Evolutionary conservation across 2,113 vertebrate genomes (phyloP), one percentile per base, ranked within the genome.

Genomic region (Proterorhinus semilunaris): DNA sequence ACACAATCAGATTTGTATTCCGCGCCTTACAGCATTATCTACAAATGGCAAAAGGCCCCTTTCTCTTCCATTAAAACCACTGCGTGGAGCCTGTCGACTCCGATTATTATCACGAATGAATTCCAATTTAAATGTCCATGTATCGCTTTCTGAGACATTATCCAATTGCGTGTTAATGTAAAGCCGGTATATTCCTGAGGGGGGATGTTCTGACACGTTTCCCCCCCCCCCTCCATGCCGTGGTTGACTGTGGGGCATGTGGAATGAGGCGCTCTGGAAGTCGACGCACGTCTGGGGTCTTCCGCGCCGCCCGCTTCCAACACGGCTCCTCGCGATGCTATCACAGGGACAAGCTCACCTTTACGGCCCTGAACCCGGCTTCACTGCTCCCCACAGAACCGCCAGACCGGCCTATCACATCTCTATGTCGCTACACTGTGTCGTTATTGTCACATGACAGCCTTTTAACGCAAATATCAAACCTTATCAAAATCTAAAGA

Each of bases 271-370:
- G 53, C 54, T 76, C 15, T 13, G 21, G 16, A 70, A 84, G 67
- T 79, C 75, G 17, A 5, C 0, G 65, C 82, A 82, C 67, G 72
- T 78, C 46, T 74, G 5, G 0, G 16, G 68, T 55, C 67, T 69
- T 65, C 80, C 65, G 76, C 63, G 59, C 27, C 52, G 9, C 27
- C 27, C 27, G 5, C 64, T 47, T 15, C 63, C 62, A 49, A 47
- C 7, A 4, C 4, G 59, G 65, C 58, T 50, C 48, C 44, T 58
- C 63, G 45, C 17, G 71, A 71, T 81, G 78, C 65, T 68, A 75
- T 81, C 80, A 63, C 62, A 44, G 67, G 64, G 59, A 57, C 58
- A 66, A 67, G 27, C 21, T 61, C 61, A 76, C 75, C 73, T 76
- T 63, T 43, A 62, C 57, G 53, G 72, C 79, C 72, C 66, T 75